These are phyloP conservation scores for Bos taurus DNA, from an alignment of 2,113 vertebrate species.

Conservation along the genomic window ARS-UCD2.0 NC_037330.1:116464001-116464500, in stretches of 20 bases:
- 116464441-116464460: not conserved
- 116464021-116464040: accelerated
- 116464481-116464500: accelerated
- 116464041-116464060: not conserved
- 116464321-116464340: not conserved
- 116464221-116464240: accelerated
- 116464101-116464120: not conserved
- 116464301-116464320: not conserved
- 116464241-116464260: not conserved
- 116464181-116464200: too few species aligned
- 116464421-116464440: accelerated
- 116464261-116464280: accelerated
- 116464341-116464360: not conserved
- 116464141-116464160: not conserved
- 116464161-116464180: not conserved
- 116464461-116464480: not conserved
- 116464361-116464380: not conserved
- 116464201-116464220: not conserved
- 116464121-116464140: not conserved
- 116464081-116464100: too few species aligned
- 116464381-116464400: not conserved
- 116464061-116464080: accelerated
- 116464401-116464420: too few species aligned
- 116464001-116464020: too few species aligned
- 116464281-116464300: accelerated